Evolutionary conservation across 2,888 invertebrate species (phyloP), one percentile per base, ranked within the genome.

Genomic region (Tetragonula carbonaria): DNA sequence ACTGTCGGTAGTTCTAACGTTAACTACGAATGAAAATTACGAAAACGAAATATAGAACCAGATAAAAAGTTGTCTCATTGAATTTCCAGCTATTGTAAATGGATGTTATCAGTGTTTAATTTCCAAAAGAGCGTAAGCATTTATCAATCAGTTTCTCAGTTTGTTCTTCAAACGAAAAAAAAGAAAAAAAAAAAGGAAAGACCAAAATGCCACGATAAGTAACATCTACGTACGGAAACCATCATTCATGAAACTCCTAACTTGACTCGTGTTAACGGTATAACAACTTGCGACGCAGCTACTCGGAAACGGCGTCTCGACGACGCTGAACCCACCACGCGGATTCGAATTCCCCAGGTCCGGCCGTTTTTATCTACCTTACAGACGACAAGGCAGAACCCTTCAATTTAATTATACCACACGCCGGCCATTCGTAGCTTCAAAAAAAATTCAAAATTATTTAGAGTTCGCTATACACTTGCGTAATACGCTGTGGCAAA

Each of bases 201-300:
- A 8, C 16, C 16, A 14, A 38, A 38, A n/a, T 57, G n/a, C 14
- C n/a, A 14, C 38, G 38, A 45, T 8, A 63, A 33, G 33, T 18
- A 33, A 28, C 21, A 18, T 28, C 13, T 11, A 28, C 21, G 62
- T 33, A 16, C 45, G 33, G 66, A 74, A 72, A 66, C 75, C 57
- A 70, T 82, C 71, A 78, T 81, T 68, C 74, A 51, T 33, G 67
- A 55, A 45, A 74, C 55, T 74, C 78, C 79, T 75, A 81, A 79
- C 76, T 78, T 79, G 73, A 74, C 71, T 78, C 74, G 66, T 82
- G 82, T 84, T 89, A 89, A 89, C 89, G 88, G 90, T 89, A 89
- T 86, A 87, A 66, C 88, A 73, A 87, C 84, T 87, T 85, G 86
- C 78, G 80, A 75, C 72, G 68, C 74, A 59, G 80, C 76, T 89